Conservation (phyloP, 2,888 invertebrate genomes). For the Volucella inflata region DNA sequence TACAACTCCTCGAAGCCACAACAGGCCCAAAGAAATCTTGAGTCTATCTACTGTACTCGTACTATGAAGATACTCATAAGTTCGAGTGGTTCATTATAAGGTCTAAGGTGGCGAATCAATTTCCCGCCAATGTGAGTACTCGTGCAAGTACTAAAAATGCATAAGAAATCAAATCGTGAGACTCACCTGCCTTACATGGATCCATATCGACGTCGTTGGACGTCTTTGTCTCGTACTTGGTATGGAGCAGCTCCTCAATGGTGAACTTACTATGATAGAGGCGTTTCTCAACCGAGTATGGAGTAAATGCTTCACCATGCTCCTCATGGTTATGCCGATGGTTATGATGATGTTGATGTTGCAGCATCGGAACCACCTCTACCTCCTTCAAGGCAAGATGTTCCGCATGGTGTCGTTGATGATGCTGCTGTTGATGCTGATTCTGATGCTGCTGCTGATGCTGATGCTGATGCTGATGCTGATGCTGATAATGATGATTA, state of each 20-base stretch:
- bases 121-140: background rate
- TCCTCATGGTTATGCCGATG: constrained; percentile 67
- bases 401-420: constrained; percentile 62
- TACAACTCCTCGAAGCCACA: background rate
- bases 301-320: constrained; percentile 47
- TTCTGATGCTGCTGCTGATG: constrained; percentile 52
- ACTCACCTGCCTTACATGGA: constrained; percentile 94
- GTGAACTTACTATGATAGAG: constrained; percentile 85
- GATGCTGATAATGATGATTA: constrained; percentile 71
- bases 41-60: constrained; percentile 3
- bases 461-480: constrained; percentile 72
- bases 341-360: constrained; percentile 73
- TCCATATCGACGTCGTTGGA: constrained; percentile 92
- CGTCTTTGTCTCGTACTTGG: constrained; percentile 87
- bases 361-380: constrained; percentile 29
- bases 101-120: constrained; percentile 38
- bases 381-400: constrained; percentile 38
- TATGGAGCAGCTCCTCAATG: constrained; percentile 88
- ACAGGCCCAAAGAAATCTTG: constrained; percentile 32
- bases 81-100: constrained; percentile 31
- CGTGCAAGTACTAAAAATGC: constrained; percentile 45
- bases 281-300: constrained; percentile 72
- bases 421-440: constrained; percentile 62
- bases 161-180: constrained; percentile 52
- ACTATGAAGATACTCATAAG: background rate